phyloP scores from a whole-genome alignment of 2,113 vertebrate genomes.

The Rhinoderma darwinii region DNA sequence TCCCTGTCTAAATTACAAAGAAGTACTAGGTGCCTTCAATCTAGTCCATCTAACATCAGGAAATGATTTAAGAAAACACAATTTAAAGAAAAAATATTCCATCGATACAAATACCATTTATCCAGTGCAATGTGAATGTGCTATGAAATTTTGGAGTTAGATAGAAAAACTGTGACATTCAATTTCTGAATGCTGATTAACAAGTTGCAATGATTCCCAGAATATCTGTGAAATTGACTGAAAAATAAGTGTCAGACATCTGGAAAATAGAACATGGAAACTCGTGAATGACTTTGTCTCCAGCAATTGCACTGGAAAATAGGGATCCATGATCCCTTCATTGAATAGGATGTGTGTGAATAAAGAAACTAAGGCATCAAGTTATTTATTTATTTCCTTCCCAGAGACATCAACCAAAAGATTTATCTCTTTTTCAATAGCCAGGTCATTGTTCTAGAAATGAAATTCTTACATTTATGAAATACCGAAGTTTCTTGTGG shows the following conservation, averaged over 20 bases:
- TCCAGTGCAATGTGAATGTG: conserved; percentile 26
- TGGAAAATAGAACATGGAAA: conserved; percentile 49
- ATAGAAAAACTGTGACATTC: conserved; percentile 29
- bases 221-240: conserved; percentile 46
- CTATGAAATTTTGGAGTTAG: conserved; percentile 34
- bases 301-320: conserved; percentile 46
- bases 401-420: not conserved
- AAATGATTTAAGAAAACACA: conserved; percentile 17
- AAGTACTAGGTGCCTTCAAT: conserved; percentile 12
- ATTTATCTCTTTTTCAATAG: not conserved
- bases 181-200: conserved; percentile 40
- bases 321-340: conserved; percentile 47
- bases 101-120: conserved; percentile 29
- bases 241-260: conserved; percentile 48
- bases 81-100: conserved; percentile 8
- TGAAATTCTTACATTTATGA: not conserved
- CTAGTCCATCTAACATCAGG: not conserved
- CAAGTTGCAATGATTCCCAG: conserved; percentile 42
- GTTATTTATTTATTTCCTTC: conserved; percentile 17
- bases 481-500: not conserved
- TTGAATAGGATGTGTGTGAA: conserved; percentile 15
- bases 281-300: conserved; percentile 30
- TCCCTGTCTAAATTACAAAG: not conserved
- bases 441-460: not conserved
- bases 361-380: conserved; percentile 29